Evolutionary conservation across 2,888 invertebrate species (phyloP), one percentile per base, ranked within the genome.

Genomic region (Blastobasis lacticolella): DNA sequence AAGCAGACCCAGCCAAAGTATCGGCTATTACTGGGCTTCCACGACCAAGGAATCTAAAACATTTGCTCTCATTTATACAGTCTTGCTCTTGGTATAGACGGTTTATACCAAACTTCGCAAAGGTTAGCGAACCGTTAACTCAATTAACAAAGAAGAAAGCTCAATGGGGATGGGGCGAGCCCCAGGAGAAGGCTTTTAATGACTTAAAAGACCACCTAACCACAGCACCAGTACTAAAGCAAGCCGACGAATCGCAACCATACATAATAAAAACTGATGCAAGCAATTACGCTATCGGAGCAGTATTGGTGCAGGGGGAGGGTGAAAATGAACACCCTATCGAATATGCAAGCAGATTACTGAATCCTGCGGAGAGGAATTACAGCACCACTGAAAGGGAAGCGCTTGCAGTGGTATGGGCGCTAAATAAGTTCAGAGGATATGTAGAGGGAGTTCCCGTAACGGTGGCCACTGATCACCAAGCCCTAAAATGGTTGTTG

Each of bases 301-400:
- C 64, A 41, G 61, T 56, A 52, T 48, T 66, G 44, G 49, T 67
- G 44, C 57, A 62, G 63, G 63, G 69, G 58, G 64, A 64, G 59
- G 54, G 57, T 4, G 43, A 49, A 37, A 46, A 57, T 1, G 61
- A 64, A 40, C 55, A 56, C 8, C 60, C 66, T 5, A 46, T 64
- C 10, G 59, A 63, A 36, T 64, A 61, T 37, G 62, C 63, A 6
- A 63, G 66, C 37, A 54, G 63, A 2, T 53, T 66, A 0, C 50
- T 66, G 0, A 56, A 47, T 0, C 6, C 49, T 1, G 64, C 67
- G 1, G 80, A 87, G 53, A 51, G 55, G 0, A 78, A 76, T 10
- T 82, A 83, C 51, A 61, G 69, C 0, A 75, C 76, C 0, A 78
- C 76, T 0, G 81, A 85, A 51, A 61, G 74, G n/a, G 85, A 86